Base-by-base conservation (phyloP, 2,888 invertebrate species). In the Drosophila kanekoi region DNA sequence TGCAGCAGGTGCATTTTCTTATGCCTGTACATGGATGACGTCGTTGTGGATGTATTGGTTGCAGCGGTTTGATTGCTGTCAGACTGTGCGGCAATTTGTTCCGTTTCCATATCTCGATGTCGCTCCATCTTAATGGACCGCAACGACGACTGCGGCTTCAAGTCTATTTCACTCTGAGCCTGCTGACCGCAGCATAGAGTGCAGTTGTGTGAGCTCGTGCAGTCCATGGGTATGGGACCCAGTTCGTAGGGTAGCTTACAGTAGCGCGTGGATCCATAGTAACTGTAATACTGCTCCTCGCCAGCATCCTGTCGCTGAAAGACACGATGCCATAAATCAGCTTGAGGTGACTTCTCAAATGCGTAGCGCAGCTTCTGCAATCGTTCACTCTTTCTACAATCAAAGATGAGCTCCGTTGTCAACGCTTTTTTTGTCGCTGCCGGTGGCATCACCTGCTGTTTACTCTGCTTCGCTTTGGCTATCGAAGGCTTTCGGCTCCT, bases 251-350 rank as follows among this genome's bases (percentile, higher is more conserved):
- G 97, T 87, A 97, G 92, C 77, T 92, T 92, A 32, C 91, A 79
- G 62, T 93, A 92, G 2, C 81, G 88, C 32, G 91, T 92, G 35
- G 86, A 89, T 6, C 92, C 92, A 66, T 90, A 92, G 72, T 93
- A 92, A 91, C 93, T 92, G 93, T 94, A 93, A 88, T 94, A 94
- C 90, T 93, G 94, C 80, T 96, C 94, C 72, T 95, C 94, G 14
- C 95, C 95, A 51, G 94, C 94, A 88, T 97, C 96, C 89, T 96
- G 96, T 1, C 97, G 93, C 73, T 94, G 94, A 89, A 96, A 97
- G 1, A 96, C 95, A 72, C 95, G 94, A 90, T 95, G 96, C 97
- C 97, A 97, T 0, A 96, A 94, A 89, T 96, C 96, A 20, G 94
- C 94, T 37, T 92, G 93, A 1, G 97, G 97, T 63, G 96, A 93